phyloP scores from a whole-genome alignment of 2,888 invertebrate genomes.

The Calliopum simillimum region DNA sequence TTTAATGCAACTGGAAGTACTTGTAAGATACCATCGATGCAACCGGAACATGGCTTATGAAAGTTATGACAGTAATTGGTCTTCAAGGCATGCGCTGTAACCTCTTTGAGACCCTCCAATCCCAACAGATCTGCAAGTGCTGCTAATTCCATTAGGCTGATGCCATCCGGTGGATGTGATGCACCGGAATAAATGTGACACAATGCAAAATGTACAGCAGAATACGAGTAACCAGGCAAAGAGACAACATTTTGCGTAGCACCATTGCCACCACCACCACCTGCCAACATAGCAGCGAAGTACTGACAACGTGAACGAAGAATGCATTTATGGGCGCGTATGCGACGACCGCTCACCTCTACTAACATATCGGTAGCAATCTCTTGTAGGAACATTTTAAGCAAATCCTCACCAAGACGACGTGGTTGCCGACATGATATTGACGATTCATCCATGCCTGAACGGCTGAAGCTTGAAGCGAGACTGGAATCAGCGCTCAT shows the following conservation, averaged over 20 bases:
- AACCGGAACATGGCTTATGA: conserved; percentile 92
- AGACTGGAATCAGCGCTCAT: conserved; percentile 71
- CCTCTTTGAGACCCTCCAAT: conserved; percentile 91
- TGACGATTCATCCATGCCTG: conserved; percentile 70
- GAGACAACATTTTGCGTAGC: conserved; percentile 82
- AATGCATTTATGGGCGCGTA: conserved; percentile 93
- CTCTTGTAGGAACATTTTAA: conserved; percentile 92
- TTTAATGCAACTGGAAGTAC: conserved; percentile 87
- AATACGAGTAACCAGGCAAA: conserved; percentile 85
- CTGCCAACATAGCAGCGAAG: conserved; percentile 90
- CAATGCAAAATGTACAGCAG: conserved; percentile 89
- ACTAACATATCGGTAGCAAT: conserved; percentile 89
- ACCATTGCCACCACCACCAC: conserved; percentile 74
- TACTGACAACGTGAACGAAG: conserved; percentile 91
- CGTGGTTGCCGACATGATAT: conserved; percentile 70
- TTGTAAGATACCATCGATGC: conserved; percentile 87
- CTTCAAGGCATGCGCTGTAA: conserved; percentile 88
- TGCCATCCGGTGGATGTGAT: conserved; percentile 86
- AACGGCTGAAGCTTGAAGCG: conserved; percentile 72
- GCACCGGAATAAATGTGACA: conserved; percentile 96
- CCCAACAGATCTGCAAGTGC: conserved; percentile 91
- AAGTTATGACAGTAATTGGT: conserved; percentile 94
- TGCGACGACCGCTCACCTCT: conserved; percentile 83
- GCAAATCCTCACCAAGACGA: conserved; percentile 85
- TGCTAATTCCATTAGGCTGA: conserved; percentile 87